Conservation (phyloP, 2,888 invertebrate genomes). For the Temnothorax ravouxi region DNA sequence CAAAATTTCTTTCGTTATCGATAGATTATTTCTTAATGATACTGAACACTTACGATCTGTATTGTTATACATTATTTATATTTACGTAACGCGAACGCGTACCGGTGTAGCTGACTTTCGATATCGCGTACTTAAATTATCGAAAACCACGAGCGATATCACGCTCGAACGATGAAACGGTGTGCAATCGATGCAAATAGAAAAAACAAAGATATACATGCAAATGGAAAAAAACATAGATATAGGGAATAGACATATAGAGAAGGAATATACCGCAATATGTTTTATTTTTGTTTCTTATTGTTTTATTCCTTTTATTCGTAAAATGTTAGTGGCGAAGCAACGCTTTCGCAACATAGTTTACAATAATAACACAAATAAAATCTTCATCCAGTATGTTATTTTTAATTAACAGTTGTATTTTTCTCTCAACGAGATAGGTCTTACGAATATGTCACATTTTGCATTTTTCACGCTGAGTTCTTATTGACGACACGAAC, state of each 20-base stretch:
- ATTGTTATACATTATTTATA: background rate
- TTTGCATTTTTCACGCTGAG: background rate
- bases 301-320: background rate
- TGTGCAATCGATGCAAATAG: too few relatives aligned
- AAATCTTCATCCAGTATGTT: background rate
- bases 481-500: background rate
- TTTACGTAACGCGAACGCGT: background rate
- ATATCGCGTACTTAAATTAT: background rate
- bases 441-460: background rate
- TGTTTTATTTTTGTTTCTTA: background rate
- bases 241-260: background rate
- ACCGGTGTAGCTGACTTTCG: background rate
- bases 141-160: background rate
- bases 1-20: background rate
- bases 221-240: constrained; percentile 4
- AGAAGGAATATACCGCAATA: background rate
- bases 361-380: background rate
- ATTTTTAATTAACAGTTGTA: background rate
- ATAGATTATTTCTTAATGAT: background rate
- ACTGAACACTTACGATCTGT: background rate
- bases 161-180: background rate
- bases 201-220: too few relatives aligned
- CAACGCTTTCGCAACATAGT: background rate
- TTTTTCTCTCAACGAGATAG: background rate
- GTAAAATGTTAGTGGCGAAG: background rate